A percentile compares a stretch with the other conserved stretches of the same genome.
Evolutionary conservation across 2,888 invertebrate genomes (phyloP).

Genomic region (Cheilosia impressa): DNA sequence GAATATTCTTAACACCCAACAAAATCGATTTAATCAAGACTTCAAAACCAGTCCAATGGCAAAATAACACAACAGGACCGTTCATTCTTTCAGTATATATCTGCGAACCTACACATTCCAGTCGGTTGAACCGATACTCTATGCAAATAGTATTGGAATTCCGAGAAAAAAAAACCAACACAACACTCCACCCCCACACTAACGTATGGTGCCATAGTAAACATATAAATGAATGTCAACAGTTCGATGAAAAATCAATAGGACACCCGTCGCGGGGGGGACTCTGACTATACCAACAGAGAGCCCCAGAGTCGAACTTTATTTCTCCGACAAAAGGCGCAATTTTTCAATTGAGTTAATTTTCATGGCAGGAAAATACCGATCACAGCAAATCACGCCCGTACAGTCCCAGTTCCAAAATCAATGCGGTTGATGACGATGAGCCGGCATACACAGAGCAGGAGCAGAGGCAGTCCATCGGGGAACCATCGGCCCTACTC

Average conservation of each 20-base stretch:
- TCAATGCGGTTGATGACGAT: constrained; percentile 65
- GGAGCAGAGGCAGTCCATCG: background rate
- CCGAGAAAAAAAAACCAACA: background rate
- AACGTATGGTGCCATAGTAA: background rate
- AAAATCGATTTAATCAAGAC: constrained; percentile 46
- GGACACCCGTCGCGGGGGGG: constrained; percentile 8
- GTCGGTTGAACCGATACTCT: background rate
- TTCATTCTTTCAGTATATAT: background rate
- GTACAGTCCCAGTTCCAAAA: constrained; percentile 21
- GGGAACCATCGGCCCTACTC: background rate
- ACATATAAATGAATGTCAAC: constrained; percentile 66
- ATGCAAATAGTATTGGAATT: constrained; percentile 11
- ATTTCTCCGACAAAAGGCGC: constrained; percentile 68
- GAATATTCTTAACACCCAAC: constrained; percentile 24
- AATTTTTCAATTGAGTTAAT: constrained; percentile 73
- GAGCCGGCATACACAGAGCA: constrained; percentile 13
- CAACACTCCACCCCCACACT: background rate
- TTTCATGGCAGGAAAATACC: constrained; percentile 68
- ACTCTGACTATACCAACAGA: background rate
- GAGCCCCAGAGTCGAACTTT: constrained; percentile 19
- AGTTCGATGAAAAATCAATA: constrained; percentile 66
- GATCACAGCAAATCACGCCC: constrained; percentile 53
- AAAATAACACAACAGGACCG: constrained; percentile 14
- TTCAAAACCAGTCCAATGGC: constrained; percentile 25
- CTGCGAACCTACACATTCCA: background rate